Evolutionary conservation across 2,888 invertebrate genomes (phyloP), one percentile per base, ranked within the genome.

Genomic region (Drosophila cracens): DNA sequence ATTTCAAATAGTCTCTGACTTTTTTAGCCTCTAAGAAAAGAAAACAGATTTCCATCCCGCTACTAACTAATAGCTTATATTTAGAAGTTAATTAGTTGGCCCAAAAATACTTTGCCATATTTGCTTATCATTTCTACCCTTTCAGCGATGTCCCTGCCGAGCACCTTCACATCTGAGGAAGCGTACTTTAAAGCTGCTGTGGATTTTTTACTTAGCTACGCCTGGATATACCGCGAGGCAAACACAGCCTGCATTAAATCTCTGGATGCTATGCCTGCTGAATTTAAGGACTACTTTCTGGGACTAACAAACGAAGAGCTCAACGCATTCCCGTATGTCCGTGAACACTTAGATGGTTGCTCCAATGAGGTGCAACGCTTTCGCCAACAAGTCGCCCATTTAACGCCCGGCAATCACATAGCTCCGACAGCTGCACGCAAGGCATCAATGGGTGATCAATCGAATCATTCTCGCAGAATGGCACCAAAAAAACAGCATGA

Each of bases 401-500:
- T 92, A 6, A 92, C 81, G 38, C 87, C 91, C 0, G 8, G 4
- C 27, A 75, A 83, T 82, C 74, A 10, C 18, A 8, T 10, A 16
- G 21, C 49, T 21, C 13, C 51, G 8, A 21, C 36, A 43, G 40
- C 4, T n/a, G 25, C 25, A 13, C 1, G 3, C 8, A 16, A 25
- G 33, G 25, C 1, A 10, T 8, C 34, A 1, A 46, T 11, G 2
- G 31, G 27, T 2, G 18, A 33, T 18, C 21, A 25, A 46, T 36
- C 21, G 4, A 52, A n/a, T n/a, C 46, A 49, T 0, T 56, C 69
- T 25, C 63, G 64, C 27, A 72, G 73, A 43, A 89, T 96, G 59
- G 94, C 94, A 76, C 75, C 83, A 0, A 97, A 97, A 86, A 97
- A 97, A 91, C 94, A 94, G 70, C 96, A 97, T 77, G 97, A 97